Evolutionary conservation across 2,113 vertebrate genomes (phyloP).

Genomic region (Poecile atricapillus): DNA sequence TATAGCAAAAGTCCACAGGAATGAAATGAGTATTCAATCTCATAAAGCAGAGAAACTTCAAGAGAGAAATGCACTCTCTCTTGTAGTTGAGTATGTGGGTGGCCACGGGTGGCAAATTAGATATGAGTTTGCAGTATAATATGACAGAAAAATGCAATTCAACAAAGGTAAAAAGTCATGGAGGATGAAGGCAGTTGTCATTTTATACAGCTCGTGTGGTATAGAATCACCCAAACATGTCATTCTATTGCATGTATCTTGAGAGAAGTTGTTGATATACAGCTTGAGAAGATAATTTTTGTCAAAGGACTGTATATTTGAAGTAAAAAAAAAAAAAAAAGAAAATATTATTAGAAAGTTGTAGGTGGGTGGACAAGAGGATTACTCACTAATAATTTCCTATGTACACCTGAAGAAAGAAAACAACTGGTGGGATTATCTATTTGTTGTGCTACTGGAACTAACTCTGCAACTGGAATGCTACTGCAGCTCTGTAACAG

Average conservation of each 20-base stretch:
- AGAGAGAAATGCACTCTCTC: neutral
- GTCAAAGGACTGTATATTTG: neutral
- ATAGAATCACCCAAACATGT: neutral
- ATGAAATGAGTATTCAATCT: neutral
- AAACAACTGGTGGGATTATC: neutral
- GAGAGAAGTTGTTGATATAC: neutral
- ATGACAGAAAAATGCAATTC: neutral
- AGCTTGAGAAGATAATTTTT: neutral
- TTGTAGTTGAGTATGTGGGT: neutral
- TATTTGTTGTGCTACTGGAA: neutral
- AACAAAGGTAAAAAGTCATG: neutral
- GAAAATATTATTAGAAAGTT: neutral
- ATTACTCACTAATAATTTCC: neutral
- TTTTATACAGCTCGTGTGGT: neutral
- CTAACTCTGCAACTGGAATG: neutral
- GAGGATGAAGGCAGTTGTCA: neutral
- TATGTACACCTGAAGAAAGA: neutral
- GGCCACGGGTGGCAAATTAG: neutral
- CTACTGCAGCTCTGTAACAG: neutral
- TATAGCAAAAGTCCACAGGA: neutral
- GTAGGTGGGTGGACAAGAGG: neutral
- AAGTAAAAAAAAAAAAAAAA: neutral
- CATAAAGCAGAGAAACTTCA: neutral
- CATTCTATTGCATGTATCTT: neutral
- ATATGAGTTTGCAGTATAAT: neutral